Conservation (phyloP, 2,888 invertebrate species). For the Ctenicera cuprea region DNA sequence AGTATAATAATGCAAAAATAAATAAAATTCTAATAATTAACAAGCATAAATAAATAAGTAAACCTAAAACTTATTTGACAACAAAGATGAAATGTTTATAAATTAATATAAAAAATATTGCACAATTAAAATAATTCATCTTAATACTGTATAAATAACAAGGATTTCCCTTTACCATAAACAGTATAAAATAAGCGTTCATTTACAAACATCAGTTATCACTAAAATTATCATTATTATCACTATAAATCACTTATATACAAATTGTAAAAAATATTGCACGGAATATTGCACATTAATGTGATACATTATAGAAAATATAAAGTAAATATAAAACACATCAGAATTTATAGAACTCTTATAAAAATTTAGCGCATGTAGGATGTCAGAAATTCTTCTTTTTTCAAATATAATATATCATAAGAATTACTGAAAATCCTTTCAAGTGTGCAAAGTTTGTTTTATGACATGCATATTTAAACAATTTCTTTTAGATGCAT, state of each 20-base stretch:
- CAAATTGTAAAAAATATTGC: constrained; percentile 44
- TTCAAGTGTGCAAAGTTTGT: no score
- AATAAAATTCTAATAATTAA: constrained; percentile 32
- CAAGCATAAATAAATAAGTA: constrained; percentile 26
- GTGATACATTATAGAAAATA: constrained; percentile 1
- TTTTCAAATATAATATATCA: no score
- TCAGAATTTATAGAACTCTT: background rate
- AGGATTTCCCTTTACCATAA: constrained; percentile 17
- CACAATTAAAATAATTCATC: constrained; percentile 13
- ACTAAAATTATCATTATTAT: constrained; percentile 14
- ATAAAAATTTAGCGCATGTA: background rate
- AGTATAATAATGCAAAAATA: constrained; percentile 17
- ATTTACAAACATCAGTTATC: background rate
- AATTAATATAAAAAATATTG: constrained; percentile 22
- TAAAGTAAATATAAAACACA: constrained; percentile 27
- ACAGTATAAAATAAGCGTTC: constrained; percentile 4
- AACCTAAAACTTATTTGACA: constrained; percentile 1
- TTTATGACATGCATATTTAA: no score
- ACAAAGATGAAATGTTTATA: background rate
- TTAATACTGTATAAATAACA: constrained; percentile 16
- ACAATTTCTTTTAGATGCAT: no score
- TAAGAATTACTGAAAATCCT: no score
- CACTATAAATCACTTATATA: constrained; percentile 32
- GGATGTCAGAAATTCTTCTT: no score
- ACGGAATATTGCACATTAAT: constrained; percentile 38